Conservation (phyloP, 2,113 vertebrate genomes). For the Ictalurus punctatus region DNA sequence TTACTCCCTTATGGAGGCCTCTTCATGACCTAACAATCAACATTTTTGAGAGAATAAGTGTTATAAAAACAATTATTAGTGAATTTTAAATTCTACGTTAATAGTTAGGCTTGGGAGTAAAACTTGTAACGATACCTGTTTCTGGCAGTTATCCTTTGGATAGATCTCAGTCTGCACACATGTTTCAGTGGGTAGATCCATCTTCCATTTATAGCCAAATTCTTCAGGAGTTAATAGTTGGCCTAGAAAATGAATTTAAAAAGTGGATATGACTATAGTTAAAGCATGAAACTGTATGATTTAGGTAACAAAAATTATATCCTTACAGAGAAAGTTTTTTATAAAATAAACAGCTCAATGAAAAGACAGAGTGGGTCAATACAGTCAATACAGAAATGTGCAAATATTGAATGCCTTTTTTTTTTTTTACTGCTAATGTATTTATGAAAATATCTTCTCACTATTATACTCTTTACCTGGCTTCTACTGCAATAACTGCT, state of each 20-base stretch:
- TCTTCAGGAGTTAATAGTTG: conserved; percentile 57
- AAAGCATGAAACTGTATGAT: too few relatives aligned
- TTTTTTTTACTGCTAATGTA: too few relatives aligned
- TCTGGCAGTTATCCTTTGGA: conserved; percentile 18
- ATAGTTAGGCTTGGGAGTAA: neutral
- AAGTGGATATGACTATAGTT: neutral
- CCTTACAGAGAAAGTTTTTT: neutral
- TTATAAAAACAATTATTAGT: neutral
- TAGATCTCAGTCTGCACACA: conserved; percentile 68
- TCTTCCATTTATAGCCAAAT: conserved; percentile 76
- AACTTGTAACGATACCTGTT: conserved; percentile 48
- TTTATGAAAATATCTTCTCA: too few relatives aligned
- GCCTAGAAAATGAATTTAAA: conserved; percentile 30
- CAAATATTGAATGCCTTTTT: too few relatives aligned
- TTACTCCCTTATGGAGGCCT: neutral
- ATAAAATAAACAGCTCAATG: neutral
- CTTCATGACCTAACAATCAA: neutral
- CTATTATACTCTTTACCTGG: too few relatives aligned
- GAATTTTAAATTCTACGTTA: neutral
- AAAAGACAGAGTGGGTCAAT: neutral
- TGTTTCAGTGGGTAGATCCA: conserved; percentile 72
- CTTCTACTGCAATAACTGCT: too few relatives aligned
- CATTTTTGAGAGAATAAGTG: neutral
- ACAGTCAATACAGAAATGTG: too few relatives aligned
- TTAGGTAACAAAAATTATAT: neutral